Base-by-base conservation (phyloP, 2,797 vertebrate genomes). In the Darevskia mixta region DNA sequence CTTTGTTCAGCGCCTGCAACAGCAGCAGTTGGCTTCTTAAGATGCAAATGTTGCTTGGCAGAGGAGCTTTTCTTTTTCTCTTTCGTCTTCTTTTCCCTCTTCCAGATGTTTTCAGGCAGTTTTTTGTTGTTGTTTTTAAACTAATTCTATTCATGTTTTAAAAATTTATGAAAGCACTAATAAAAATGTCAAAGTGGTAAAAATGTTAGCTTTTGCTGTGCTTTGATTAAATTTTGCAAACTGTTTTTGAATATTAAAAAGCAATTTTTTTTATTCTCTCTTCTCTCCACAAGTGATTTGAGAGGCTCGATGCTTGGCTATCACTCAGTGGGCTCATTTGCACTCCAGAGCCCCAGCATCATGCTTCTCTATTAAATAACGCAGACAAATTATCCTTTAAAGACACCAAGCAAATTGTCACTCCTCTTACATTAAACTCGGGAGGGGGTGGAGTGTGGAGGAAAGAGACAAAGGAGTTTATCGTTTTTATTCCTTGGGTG, bases 241-340 rank as follows among this genome's bases (percentile, higher is more conserved):
- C 97, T 97, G 97, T 97, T 97, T 97, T 97, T 97, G 97, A 97
- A 97, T 97, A 97, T 97, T 97, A 97, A 97, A 97, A 97, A 97
- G 97, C 97, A 96, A 95, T 97, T 96, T 96, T 97, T 94, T 97
- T 96, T 96, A 95, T 96, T 96, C 94, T 97, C 93, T 96, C 94
- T 95, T 90, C 92, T 88, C 95, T 93, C 92, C 92, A 93, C 95
- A 94, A 97, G 96, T 95, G 93, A 96, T 96, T 96, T 96, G 93
- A 95, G 95, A 96, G 96, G 94, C 93, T 58, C 95, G 93, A 95
- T 96, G 96, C 96, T 82, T 95, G 96, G 96, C 95, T 94, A 97
- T 97, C 94, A 79, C 94, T 97, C 97, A 97, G 91, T 91, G 61
- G 95, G 94, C 94, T 96, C 96, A 97, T 97, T 97, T 97, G 96